Evolutionary conservation across 2,797 vertebrate species (phyloP).

Genomic region (Chrysocyon brachyurus): DNA sequence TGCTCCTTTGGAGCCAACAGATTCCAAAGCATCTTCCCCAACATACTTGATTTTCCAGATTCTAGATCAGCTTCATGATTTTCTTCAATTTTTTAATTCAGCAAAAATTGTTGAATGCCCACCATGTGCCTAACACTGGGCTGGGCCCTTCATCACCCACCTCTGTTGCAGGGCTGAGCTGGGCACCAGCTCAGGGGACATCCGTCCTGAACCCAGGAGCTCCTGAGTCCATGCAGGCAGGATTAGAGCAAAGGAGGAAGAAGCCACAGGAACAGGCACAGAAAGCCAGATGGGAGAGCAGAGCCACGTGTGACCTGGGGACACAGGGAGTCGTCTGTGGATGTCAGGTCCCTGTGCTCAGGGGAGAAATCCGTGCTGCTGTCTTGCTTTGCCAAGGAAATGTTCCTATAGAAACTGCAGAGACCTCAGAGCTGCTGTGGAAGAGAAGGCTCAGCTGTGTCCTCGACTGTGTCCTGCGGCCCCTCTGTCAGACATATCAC

Average conservation of each 20-base stretch:
- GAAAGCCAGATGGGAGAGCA: neutral
- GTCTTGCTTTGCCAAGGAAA: neutral
- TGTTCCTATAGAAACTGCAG: neutral
- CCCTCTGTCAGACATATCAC: neutral
- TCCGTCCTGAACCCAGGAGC: neutral
- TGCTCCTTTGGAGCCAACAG: neutral
- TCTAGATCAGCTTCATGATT: neutral
- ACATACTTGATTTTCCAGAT: constrained; percentile 7
- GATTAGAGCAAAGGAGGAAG: neutral
- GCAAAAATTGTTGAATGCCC: neutral
- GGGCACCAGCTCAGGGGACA: neutral
- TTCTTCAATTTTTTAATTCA: neutral
- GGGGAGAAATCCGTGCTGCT: neutral
- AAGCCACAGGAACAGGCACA: neutral
- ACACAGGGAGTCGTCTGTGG: neutral
- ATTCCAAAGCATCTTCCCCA: neutral
- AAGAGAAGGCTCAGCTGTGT: neutral
- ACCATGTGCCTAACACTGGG: neutral
- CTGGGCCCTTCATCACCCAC: neutral
- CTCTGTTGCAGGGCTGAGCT: neutral
- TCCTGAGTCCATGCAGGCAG: neutral
- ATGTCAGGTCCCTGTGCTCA: neutral
- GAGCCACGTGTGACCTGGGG: neutral
- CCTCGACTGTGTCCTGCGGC: neutral
- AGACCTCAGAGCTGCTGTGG: neutral